These are phyloP conservation scores for Nephrocerus scutellatus DNA, from an alignment of 2,888 invertebrate species.

Conservation along the genomic window DNA sequence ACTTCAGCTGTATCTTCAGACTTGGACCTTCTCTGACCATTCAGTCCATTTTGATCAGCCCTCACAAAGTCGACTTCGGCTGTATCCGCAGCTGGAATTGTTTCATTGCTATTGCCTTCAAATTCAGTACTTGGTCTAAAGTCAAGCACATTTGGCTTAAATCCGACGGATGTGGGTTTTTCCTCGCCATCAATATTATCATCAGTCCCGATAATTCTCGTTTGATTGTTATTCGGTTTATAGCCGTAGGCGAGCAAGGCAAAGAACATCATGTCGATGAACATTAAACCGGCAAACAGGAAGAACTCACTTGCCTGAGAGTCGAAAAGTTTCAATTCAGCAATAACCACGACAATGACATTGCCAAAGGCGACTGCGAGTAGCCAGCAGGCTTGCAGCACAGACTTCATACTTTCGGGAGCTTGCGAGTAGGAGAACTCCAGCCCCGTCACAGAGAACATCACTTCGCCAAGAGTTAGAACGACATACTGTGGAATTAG, in stretches of 20 bases:
- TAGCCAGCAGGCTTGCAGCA: constrained; percentile 88
- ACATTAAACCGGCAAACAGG: constrained; percentile 83
- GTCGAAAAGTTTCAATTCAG: constrained; percentile 68
- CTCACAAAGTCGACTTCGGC: too few species aligned
- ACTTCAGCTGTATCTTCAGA: too few species aligned
- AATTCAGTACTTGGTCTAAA: too few species aligned
- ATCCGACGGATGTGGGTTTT: too few species aligned
- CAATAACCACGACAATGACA: constrained; percentile 83
- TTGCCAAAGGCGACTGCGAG: constrained; percentile 91
- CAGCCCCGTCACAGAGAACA: constrained; percentile 65
- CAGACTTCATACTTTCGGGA: constrained; percentile 81
- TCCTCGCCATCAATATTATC: constrained; percentile 2
- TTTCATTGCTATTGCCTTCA: too few species aligned
- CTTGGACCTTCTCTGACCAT: too few species aligned
- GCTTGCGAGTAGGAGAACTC: constrained; percentile 66
- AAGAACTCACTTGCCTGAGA: constrained; percentile 81
- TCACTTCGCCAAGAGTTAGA: constrained; percentile 57
- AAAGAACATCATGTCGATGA: constrained; percentile 75
- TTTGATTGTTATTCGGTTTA: constrained; percentile 48
- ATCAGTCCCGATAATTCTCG: background rate
- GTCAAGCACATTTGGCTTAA: too few species aligned
- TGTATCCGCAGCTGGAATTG: too few species aligned
- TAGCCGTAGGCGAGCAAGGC: constrained; percentile 72
- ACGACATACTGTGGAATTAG: constrained; percentile 63
- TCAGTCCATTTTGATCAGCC: too few species aligned